Evolutionary conservation across 1,140 invertebrate species (phyloP).

Genomic region (Lutraria rhynchaena): DNA sequence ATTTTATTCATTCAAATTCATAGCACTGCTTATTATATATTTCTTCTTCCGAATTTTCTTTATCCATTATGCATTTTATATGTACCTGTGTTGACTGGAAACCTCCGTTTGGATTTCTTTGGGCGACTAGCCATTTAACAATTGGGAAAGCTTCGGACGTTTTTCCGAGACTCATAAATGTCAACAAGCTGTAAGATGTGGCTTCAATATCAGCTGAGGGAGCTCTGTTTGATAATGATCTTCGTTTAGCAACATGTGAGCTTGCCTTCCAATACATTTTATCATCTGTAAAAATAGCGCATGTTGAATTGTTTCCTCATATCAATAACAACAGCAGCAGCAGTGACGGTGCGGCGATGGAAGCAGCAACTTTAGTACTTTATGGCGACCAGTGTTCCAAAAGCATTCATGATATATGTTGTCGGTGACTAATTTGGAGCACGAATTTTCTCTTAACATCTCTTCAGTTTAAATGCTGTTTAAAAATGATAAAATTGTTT

Average conservation of each 20-base stretch:
- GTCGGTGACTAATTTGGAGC: no score
- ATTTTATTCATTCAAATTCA: neutral
- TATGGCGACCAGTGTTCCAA: neutral
- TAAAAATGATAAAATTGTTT: no score
- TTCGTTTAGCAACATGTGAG: neutral
- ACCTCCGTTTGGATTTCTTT: conserved; percentile 89
- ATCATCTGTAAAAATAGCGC: neutral
- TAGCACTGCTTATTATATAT: neutral
- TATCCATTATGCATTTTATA: neutral
- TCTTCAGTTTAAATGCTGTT: no score
- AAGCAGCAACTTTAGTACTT: neutral
- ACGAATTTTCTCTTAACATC: no score
- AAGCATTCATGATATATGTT: no score
- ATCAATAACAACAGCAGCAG: neutral
- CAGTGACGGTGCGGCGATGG: neutral
- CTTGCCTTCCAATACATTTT: neutral
- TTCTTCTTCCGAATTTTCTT: neutral
- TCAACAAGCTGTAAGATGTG: conserved; percentile 90
- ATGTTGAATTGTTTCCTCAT: neutral
- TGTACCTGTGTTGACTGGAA: conserved; percentile 87
- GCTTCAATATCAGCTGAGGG: conserved; percentile 89
- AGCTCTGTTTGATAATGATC: neutral
- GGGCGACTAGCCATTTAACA: conserved; percentile 90
- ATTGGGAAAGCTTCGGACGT: conserved; percentile 78
- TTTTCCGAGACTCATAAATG: conserved; percentile 82